These are phyloP conservation scores for Pomacea maculata DNA, from an alignment of 1,140 invertebrate species.

Conservation along the genomic window DNA sequence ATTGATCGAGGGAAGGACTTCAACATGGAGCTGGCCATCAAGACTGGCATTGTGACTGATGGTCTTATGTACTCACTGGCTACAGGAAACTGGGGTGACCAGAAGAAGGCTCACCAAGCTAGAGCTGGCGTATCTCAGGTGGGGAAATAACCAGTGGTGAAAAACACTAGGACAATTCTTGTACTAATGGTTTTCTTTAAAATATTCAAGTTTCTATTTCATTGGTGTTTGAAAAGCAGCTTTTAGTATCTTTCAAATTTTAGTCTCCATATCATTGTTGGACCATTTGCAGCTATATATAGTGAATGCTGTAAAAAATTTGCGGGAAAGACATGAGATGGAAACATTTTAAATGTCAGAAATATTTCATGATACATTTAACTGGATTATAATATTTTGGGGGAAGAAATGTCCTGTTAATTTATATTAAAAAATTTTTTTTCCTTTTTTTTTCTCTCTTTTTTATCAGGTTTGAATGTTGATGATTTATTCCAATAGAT, in stretches of 20 bases:
- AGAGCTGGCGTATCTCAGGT: constrained; percentile 90
- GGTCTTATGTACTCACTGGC: constrained; percentile 97
- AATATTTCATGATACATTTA: too few species aligned
- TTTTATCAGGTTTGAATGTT: neutral
- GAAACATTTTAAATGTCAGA: neutral
- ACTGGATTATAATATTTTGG: too few species aligned
- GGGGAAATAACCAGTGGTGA: neutral
- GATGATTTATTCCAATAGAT: neutral
- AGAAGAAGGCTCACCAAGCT: constrained; percentile 99
- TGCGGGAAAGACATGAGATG: neutral
- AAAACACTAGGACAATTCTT: neutral
- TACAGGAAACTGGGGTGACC: constrained; percentile 99
- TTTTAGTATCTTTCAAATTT: too few species aligned
- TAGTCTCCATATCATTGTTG: too few species aligned
- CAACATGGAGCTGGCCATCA: constrained; percentile 95
- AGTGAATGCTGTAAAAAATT: too few species aligned
- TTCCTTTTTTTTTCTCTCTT: too few species aligned
- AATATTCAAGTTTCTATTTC: neutral
- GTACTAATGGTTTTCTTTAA: neutral
- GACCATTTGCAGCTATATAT: too few species aligned
- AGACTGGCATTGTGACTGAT: constrained; percentile 97
- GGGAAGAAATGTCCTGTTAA: too few species aligned
- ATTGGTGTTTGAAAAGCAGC: too few species aligned
- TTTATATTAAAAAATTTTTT: neutral
- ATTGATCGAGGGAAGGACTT: constrained; percentile 99